phyloP scores from a whole-genome alignment of 1,140 invertebrate species.

The Apis dorsata region DNA sequence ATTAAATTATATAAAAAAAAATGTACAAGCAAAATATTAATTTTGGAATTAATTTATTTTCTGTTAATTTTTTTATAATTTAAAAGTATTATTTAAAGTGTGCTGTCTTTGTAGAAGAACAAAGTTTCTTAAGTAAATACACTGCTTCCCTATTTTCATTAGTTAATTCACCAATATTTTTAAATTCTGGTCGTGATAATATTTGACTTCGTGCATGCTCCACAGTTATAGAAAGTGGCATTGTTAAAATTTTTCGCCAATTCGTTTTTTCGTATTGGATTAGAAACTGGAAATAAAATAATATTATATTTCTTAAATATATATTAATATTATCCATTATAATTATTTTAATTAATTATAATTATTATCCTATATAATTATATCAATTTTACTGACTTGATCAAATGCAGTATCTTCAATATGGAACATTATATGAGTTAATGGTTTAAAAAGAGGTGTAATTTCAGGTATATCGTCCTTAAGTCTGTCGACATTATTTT shows the following conservation, averaged over 20 bases:
- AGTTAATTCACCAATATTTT: conserved; percentile 60
- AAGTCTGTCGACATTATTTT: conserved; percentile 70
- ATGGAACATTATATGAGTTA: conserved; percentile 88
- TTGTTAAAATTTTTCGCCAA: conserved; percentile 64
- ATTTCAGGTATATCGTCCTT: conserved; percentile 75
- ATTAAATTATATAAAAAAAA: no score
- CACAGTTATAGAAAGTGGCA: conserved; percentile 60
- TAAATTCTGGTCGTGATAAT: conserved; percentile 67
- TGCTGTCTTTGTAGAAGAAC: conserved; percentile 48
- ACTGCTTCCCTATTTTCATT: conserved; percentile 63
- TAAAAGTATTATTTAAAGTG: conserved; percentile 44
- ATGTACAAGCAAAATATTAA: no score
- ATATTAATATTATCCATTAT: neutral
- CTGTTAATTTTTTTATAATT: neutral
- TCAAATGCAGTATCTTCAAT: conserved; percentile 86
- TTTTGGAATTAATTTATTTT: no score
- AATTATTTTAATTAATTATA: neutral
- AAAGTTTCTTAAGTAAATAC: conserved; percentile 63
- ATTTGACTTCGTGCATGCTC: conserved; percentile 64
- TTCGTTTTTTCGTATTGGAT: conserved; percentile 62
- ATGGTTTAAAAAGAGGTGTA: conserved; percentile 80
- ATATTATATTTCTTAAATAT: neutral
- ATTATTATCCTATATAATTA: neutral
- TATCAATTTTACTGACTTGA: conserved; percentile 79
- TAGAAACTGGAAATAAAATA: conserved; percentile 62